phyloP scores from a whole-genome alignment of 2,113 vertebrate species.

The Nannobrachium achirus region DNA sequence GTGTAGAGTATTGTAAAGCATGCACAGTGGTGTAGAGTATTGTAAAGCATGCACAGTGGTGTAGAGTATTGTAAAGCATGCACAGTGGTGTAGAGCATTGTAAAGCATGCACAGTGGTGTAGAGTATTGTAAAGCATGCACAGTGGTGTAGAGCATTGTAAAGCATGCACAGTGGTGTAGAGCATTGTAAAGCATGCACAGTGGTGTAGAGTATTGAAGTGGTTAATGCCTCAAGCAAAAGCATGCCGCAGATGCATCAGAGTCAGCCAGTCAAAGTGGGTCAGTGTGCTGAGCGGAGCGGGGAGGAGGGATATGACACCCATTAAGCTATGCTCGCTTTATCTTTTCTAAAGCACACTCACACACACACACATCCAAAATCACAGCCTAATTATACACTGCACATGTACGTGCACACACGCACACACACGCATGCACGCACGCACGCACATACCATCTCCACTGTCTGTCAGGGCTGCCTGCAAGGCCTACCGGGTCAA shows the following conservation, averaged over 20 bases:
- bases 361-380: not conserved
- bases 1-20: too few species aligned
- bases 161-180: too few species aligned
- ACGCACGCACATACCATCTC: not conserved
- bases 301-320: conserved; percentile 55
- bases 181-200: too few species aligned
- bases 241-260: conserved; percentile 51
- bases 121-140: too few species aligned
- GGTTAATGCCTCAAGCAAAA: conserved; percentile 32
- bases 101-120: too few species aligned
- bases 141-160: too few species aligned
- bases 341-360: conserved; percentile 25
- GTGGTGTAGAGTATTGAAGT: not conserved
- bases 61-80: too few species aligned
- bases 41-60: too few species aligned
- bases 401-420: not conserved
- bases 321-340: conserved; percentile 34
- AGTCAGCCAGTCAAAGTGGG: conserved; percentile 62
- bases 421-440: not conserved
- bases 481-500: conserved; percentile 7
- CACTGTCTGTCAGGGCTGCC: not conserved
- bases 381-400: not conserved
- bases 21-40: too few species aligned
- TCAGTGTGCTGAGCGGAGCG: conserved; percentile 70
- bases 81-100: too few species aligned